These are phyloP conservation scores for Thymelicus acteon DNA, from an alignment of 2,888 invertebrate genomes.

Conservation along the genomic window DNA sequence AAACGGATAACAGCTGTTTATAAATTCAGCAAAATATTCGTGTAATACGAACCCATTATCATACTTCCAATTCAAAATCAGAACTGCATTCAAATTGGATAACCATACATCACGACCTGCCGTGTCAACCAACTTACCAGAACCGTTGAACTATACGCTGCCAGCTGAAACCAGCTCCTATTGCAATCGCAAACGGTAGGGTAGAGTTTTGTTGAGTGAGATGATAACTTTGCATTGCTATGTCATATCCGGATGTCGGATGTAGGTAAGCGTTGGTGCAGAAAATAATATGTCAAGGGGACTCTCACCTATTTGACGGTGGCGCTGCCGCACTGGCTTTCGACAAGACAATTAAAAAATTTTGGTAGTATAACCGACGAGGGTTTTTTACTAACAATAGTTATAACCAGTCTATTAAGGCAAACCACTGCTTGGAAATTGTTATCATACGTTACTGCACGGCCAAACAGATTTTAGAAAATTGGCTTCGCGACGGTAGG, in stretches of 20 bases:
- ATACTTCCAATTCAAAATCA: constrained; percentile 54
- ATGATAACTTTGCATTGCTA: constrained; percentile 30
- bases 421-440: no score
- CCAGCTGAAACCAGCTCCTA: constrained; percentile 22
- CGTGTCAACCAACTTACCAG: constrained; percentile 35
- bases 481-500: no score
- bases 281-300: constrained; percentile 79
- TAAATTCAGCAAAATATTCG: constrained; percentile 32
- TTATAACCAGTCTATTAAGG: no score
- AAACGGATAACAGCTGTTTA: constrained; percentile 24
- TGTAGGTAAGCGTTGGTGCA: constrained; percentile 61
- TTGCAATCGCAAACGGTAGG: background rate
- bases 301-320: constrained; percentile 45
- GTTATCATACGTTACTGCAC: no score
- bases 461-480: no score
- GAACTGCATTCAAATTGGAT: constrained; percentile 50
- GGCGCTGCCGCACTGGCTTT: constrained; percentile 51
- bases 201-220: background rate
- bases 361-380: background rate
- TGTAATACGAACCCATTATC: constrained; percentile 39
- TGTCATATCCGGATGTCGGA: constrained; percentile 67
- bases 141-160: constrained; percentile 29
- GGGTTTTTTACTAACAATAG: no score
- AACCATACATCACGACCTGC: constrained; percentile 49
- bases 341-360: constrained; percentile 35